A percentile compares a stretch with the other conserved stretches of the same genome.
phyloP scores from a whole-genome alignment of 2,113 vertebrate species.

The Nymphicus hollandicus region DNA sequence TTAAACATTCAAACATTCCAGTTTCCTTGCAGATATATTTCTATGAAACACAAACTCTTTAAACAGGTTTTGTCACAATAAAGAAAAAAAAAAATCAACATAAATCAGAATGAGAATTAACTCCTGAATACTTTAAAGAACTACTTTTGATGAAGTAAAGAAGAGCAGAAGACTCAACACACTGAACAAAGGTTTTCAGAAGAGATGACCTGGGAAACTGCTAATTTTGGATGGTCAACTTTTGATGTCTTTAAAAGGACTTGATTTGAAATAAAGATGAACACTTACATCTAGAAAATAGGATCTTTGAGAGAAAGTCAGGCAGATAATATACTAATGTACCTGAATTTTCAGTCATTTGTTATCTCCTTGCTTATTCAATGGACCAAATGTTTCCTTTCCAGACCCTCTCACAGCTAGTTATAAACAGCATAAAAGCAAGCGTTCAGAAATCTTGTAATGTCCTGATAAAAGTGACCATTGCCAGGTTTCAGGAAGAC shows the following conservation, averaged over 20 bases:
- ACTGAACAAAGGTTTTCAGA: not conserved
- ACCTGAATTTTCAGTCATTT: not conserved
- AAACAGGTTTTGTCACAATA: not conserved
- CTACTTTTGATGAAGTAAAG: accelerated
- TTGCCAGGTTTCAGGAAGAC: not conserved
- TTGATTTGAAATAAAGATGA: not conserved
- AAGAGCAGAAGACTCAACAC: not conserved
- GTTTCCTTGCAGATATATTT: not conserved
- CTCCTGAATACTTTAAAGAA: not conserved
- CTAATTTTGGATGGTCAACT: not conserved
- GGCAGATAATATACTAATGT: not conserved
- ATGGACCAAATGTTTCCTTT: not conserved
- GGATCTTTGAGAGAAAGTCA: not conserved
- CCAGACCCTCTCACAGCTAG: not conserved
- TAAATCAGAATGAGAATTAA: not conserved
- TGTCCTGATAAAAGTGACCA: not conserved
- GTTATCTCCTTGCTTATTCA: not conserved
- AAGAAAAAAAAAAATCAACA: not conserved
- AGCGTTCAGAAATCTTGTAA: not conserved
- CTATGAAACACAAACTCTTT: not conserved
- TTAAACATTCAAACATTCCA: not conserved
- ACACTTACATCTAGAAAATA: not conserved
- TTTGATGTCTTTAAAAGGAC: not conserved
- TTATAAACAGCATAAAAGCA: not conserved
- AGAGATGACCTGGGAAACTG: not conserved